Conservation (phyloP, 2,113 vertebrate species). For the Cyanoderma ruficeps region DNA sequence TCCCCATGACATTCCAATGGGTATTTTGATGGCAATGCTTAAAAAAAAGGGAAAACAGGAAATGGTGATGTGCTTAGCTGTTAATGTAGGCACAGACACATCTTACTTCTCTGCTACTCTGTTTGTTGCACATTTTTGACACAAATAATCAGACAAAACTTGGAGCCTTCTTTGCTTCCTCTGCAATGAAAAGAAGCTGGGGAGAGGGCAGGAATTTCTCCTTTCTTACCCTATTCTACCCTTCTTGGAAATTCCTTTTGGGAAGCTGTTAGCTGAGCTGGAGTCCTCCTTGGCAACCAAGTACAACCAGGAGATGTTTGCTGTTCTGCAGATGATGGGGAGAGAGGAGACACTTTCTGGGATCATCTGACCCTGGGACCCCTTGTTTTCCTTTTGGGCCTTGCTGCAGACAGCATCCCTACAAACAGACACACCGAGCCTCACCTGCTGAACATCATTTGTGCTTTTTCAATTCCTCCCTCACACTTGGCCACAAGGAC, state of each 20-base stretch:
- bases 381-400: neutral
- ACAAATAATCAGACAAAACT: constrained; percentile 42
- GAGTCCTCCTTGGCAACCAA: neutral
- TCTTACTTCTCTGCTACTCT: neutral
- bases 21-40: constrained; percentile 22
- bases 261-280: neutral
- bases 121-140: constrained; percentile 45
- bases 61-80: constrained; percentile 36
- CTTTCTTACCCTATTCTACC: neutral
- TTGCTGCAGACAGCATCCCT: rapidly evolving
- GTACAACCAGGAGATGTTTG: neutral
- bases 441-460: neutral
- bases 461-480: neutral
- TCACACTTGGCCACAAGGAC: neutral
- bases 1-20: neutral
- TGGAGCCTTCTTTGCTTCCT: neutral
- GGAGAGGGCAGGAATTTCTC: neutral
- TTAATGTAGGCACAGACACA: neutral
- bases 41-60: constrained; percentile 4
- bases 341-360: neutral
- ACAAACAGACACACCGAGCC: rapidly evolving
- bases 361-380: neutral
- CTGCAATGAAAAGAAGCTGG: neutral
- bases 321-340: neutral
- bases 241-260: neutral